Evolutionary conservation across 2,888 invertebrate species (phyloP).

Genomic region (Ectemnius cavifrons): DNA sequence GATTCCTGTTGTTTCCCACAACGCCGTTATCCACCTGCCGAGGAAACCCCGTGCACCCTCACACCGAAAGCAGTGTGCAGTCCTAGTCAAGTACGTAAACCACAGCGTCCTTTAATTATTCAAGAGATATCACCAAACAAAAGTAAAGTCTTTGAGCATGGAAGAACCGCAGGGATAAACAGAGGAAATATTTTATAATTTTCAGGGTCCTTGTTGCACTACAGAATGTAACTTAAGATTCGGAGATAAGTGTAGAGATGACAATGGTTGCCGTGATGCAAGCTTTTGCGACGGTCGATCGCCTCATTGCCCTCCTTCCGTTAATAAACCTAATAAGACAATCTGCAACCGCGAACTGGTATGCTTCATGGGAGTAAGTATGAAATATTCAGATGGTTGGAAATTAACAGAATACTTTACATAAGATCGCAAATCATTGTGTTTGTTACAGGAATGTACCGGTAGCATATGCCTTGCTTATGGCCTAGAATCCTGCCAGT

Average conservation of each 20-base stretch:
- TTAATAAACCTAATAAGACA: constrained; percentile 95
- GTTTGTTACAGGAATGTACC: constrained; percentile 88
- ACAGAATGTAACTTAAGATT: constrained; percentile 90
- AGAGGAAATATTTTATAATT: constrained; percentile 2
- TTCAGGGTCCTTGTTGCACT: constrained; percentile 96
- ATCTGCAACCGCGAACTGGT: constrained; percentile 98
- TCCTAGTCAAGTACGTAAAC: constrained; percentile 85
- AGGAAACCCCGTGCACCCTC: constrained; percentile 92
- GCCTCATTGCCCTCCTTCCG: constrained; percentile 94
- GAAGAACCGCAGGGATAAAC: background rate
- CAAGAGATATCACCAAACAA: background rate
- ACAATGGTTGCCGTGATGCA: constrained; percentile 95
- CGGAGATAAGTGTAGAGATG: constrained; percentile 93
- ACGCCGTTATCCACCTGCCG: constrained; percentile 86
- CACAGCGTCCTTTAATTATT: background rate
- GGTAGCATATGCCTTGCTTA: constrained; percentile 99
- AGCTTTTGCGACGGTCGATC: constrained; percentile 94
- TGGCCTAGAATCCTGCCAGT: constrained; percentile 97
- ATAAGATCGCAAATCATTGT: background rate
- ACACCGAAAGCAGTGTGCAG: constrained; percentile 89
- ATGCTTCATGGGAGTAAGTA: constrained; percentile 96
- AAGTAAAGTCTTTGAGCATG: background rate
- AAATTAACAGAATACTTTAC: background rate
- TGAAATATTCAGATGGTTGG: background rate
- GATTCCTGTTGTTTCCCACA: constrained; percentile 97